phyloP scores from a whole-genome alignment of 2,888 invertebrate genomes.

The Oxyscelio sp. region DNA sequence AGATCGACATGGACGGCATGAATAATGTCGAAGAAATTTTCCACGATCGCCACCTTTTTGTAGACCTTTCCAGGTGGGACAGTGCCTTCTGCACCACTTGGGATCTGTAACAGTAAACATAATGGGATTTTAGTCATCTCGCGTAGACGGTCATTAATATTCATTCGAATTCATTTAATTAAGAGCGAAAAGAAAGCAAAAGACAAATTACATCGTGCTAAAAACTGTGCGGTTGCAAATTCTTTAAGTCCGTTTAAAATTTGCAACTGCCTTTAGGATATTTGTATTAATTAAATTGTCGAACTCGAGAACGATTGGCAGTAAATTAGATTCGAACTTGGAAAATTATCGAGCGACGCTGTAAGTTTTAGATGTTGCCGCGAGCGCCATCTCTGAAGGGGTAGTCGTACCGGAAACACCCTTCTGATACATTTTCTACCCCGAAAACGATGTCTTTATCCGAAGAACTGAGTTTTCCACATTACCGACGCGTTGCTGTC shows the following conservation, averaged over 20 bases:
- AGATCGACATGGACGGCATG: conserved; percentile 98
- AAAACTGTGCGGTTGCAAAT: too few relatives aligned
- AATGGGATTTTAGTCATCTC: conserved; percentile 38
- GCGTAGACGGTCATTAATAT: background rate
- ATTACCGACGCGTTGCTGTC: conserved; percentile 52
- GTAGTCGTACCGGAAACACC: conserved; percentile 50
- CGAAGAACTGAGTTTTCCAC: conserved; percentile 23
- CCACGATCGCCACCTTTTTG: conserved; percentile 98
- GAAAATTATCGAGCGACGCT: too few relatives aligned
- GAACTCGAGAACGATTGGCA: too few relatives aligned
- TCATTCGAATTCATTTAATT: background rate
- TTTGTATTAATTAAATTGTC: too few relatives aligned
- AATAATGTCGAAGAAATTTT: conserved; percentile 98
- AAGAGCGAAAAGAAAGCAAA: too few relatives aligned
- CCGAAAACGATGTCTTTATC: background rate
- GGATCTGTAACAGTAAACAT: conserved; percentile 90
- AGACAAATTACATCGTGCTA: too few relatives aligned
- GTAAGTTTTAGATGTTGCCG: background rate
- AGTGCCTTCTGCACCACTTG: conserved; percentile 90
- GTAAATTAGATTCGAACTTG: too few relatives aligned
- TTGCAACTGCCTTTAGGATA: too few relatives aligned
- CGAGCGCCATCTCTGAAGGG: conserved; percentile 74
- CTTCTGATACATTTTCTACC: conserved; percentile 21
- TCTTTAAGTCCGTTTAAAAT: too few relatives aligned
- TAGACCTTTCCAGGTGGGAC: conserved; percentile 91